phyloP scores from a whole-genome alignment of 2,888 invertebrate genomes.

The Andricus curvator region DNA sequence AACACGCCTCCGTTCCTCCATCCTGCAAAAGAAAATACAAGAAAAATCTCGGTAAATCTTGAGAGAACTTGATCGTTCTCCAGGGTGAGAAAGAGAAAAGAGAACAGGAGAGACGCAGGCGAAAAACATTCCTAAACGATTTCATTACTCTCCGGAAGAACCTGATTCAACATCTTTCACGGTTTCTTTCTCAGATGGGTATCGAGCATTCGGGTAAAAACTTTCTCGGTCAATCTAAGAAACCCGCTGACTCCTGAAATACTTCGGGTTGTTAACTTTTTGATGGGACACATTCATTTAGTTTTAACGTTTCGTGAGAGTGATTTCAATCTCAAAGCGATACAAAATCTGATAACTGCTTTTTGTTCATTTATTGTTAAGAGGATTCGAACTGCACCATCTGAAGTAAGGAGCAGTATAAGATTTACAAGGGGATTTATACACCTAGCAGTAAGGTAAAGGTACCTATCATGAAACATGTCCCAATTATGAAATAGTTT shows the following conservation, averaged over 20 bases:
- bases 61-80: slow-evolving; percentile 35
- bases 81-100: slow-evolving; percentile 11
- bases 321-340: background rate
- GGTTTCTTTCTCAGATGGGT: slow-evolving; percentile 25
- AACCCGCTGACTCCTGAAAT: slow-evolving; percentile 27
- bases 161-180: slow-evolving; percentile 31
- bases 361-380: no score
- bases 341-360: background rate
- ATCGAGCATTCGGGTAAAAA: slow-evolving; percentile 28
- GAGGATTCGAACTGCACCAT: no score
- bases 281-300: slow-evolving; percentile 22
- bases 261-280: slow-evolving; percentile 21
- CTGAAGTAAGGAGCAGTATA: no score
- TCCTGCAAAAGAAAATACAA: slow-evolving; percentile 77
- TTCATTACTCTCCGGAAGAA: slow-evolving; percentile 38
- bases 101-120: background rate
- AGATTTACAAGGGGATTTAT: no score
- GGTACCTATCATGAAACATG: no score
- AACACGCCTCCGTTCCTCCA: slow-evolving; percentile 81
- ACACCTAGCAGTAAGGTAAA: no score
- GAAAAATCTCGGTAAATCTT: slow-evolving; percentile 32
- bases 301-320: background rate
- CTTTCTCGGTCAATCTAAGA: slow-evolving; percentile 36
- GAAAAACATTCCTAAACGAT: slow-evolving; percentile 38
- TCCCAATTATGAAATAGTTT: no score